Conservation (phyloP, 2,113 vertebrate species). For the Odobenus rosmarus region DNA sequence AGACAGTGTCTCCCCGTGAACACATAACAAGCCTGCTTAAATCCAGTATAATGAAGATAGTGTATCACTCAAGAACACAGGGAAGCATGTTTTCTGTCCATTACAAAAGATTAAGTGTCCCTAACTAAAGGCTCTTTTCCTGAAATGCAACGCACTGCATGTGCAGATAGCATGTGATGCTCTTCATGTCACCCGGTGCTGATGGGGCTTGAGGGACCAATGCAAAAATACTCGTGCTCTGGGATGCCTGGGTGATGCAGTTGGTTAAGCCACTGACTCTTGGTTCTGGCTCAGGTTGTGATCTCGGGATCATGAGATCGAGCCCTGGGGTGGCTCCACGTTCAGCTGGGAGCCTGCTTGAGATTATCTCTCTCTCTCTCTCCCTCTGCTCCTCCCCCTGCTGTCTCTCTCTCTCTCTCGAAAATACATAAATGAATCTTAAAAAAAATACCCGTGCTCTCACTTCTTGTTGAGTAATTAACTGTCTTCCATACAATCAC, state of each 20-base stretch:
- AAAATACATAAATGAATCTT: neutral
- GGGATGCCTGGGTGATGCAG: neutral
- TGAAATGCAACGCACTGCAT: neutral
- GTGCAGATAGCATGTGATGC: rapidly evolving
- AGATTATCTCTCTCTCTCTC: neutral
- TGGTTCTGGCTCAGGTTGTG: neutral
- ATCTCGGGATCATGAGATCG: neutral
- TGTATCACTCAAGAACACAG: neutral
- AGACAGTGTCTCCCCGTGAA: neutral
- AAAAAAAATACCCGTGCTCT: neutral
- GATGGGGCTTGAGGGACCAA: neutral
- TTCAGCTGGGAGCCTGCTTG: neutral
- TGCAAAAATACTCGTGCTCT: neutral
- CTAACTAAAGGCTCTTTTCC: neutral
- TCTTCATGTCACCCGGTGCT: neutral
- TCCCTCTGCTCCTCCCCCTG: neutral
- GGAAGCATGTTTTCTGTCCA: neutral
- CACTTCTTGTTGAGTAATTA: neutral
- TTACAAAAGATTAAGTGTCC: neutral
- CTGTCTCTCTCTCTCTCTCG: neutral
- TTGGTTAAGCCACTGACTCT: neutral
- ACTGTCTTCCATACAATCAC: neutral
- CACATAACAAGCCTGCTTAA: neutral
- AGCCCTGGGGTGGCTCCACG: neutral
- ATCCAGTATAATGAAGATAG: neutral